phyloP scores from a whole-genome alignment of 2,888 invertebrate species.

The Tenthredo mesomela region DNA sequence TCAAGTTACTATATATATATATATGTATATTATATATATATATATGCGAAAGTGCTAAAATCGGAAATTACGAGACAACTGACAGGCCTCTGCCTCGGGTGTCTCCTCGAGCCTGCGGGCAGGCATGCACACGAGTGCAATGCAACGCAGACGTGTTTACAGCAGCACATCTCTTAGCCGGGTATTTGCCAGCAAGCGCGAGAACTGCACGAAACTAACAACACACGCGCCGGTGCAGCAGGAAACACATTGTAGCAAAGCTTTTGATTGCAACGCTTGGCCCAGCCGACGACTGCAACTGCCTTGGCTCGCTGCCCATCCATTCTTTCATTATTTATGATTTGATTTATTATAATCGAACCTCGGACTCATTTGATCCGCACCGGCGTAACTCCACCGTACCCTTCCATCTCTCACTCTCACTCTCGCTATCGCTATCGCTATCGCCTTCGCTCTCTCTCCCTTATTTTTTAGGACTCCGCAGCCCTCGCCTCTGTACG shows the following conservation, averaged over 20 bases:
- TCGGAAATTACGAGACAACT: slow-evolving; percentile 63
- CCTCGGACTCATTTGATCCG: slow-evolving; percentile 71
- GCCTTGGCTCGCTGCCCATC: slow-evolving; percentile 61
- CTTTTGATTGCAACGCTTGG: slow-evolving; percentile 43
- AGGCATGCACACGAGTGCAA: background rate
- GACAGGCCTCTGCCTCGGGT: slow-evolving; percentile 61
- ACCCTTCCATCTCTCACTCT: slow-evolving; percentile 54
- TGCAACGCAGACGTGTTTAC: background rate
- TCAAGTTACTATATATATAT: background rate
- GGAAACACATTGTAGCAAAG: slow-evolving; percentile 42
- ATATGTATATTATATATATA: background rate
- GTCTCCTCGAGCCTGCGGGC: slow-evolving; percentile 6
- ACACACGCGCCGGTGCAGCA: background rate
- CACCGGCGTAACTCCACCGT: slow-evolving; percentile 61
- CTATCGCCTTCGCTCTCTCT: slow-evolving; percentile 16
- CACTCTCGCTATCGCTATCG: slow-evolving; percentile 17
- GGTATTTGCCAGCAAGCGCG: background rate
- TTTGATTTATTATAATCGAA: slow-evolving; percentile 78
- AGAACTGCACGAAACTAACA: background rate
- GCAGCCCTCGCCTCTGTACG: slow-evolving; percentile 42
- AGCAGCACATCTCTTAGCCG: background rate
- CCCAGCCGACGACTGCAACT: slow-evolving; percentile 45
- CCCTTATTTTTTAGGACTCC: background rate
- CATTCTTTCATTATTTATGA: slow-evolving; percentile 76
- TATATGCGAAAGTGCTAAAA: background rate